Conservation (phyloP, 2,888 invertebrate species). For the Idaea biselata region DNA sequence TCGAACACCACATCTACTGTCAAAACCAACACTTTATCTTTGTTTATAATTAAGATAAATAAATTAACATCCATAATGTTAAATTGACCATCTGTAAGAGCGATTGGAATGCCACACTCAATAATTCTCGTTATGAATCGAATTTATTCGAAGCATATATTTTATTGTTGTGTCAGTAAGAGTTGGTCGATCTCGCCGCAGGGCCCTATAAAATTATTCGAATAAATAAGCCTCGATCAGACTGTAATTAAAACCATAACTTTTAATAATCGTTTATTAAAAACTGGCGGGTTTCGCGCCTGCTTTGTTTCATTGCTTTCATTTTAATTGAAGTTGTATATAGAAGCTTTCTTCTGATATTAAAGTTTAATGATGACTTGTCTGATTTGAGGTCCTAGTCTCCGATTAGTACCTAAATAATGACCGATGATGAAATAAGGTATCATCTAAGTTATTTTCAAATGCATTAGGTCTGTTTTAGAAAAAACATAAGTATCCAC, state of each 20-base stretch:
- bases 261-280: constrained; percentile 79
- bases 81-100: constrained; percentile 26
- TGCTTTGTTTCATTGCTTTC: constrained; percentile 27
- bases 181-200: constrained; percentile 57
- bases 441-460: too few species aligned
- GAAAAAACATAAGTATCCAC: too few species aligned
- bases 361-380: background rate
- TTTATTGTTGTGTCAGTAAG: constrained; percentile 61
- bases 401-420: background rate
- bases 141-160: constrained; percentile 74
- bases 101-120: constrained; percentile 61
- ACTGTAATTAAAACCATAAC: constrained; percentile 78
- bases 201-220: constrained; percentile 78
- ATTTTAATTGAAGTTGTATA: constrained; percentile 20
- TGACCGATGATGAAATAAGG: too few species aligned
- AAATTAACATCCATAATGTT: constrained; percentile 28
- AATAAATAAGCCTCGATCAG: constrained; percentile 75
- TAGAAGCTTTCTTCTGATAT: constrained; percentile 1
- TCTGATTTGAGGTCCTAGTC: background rate
- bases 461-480: too few species aligned
- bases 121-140: constrained; percentile 75
- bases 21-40: constrained; percentile 17
- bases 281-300: constrained; percentile 72
- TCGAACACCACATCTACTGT: background rate
- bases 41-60: constrained; percentile 33